These are phyloP conservation scores for Epizoanthus scotinus DNA, from an alignment of 92 coral and sea anemone species.

Conservation along the genomic window DNA sequence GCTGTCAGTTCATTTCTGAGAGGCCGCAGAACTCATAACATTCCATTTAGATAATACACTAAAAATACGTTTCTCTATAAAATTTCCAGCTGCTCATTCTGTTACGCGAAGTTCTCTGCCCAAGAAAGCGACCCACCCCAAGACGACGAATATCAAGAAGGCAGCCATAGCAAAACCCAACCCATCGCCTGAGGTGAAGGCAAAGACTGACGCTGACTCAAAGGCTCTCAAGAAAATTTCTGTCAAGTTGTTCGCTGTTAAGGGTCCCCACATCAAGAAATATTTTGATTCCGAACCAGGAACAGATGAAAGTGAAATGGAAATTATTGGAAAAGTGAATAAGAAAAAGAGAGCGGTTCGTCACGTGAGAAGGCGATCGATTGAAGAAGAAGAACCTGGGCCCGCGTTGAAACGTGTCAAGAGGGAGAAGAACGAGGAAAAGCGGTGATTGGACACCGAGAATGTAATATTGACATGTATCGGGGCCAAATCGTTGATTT, in stretches of 20 bases:
- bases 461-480: neutral
- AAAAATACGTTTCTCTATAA: neutral
- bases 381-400: neutral
- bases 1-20: no score
- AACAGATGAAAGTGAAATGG: slow-evolving; percentile 76
- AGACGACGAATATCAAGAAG: slow-evolving; percentile 12
- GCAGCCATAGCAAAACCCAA: neutral
- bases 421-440: neutral
- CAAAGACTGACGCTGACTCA: neutral
- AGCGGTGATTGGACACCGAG: neutral
- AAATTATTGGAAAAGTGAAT: slow-evolving; percentile 78
- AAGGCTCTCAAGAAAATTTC: slow-evolving; percentile 22
- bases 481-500: neutral
- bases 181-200: neutral
- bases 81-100: slow-evolving; percentile 1
- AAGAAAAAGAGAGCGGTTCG: slow-evolving; percentile 57
- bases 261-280: slow-evolving; percentile 59
- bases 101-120: slow-evolving; percentile 21
- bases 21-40: no score
- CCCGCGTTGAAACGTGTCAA: slow-evolving; percentile 27
- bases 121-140: slow-evolving; percentile 10
- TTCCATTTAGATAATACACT: no score
- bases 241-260: slow-evolving; percentile 31
- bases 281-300: slow-evolving; percentile 74
- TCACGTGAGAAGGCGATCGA: slow-evolving; percentile 24